Percentiles rank a stretch among this genome's conserved stretches.
These are phyloP conservation scores for Apamea epomidion DNA, from an alignment of 2,888 invertebrate species.

Conservation along the genomic window DNA sequence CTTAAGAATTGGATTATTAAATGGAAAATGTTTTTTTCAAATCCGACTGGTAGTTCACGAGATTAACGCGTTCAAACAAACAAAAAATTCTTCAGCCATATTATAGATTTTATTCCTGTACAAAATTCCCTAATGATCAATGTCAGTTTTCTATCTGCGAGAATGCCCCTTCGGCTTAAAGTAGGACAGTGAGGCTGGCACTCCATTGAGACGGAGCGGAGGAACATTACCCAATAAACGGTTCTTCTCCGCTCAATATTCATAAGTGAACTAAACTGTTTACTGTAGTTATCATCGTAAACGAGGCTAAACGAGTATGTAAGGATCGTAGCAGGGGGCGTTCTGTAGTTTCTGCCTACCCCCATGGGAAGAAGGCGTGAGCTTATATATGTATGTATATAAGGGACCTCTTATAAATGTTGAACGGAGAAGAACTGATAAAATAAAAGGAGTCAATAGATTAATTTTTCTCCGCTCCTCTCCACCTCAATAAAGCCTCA, in stretches of 20 bases:
- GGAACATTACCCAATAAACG: slow-evolving; percentile 6
- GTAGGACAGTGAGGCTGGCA: background rate
- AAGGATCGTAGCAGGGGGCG: too few relatives aligned
- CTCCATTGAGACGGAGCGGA: background rate
- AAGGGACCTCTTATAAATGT: background rate
- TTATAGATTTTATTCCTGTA: background rate
- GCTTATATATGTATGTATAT: background rate
- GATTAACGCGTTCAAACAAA: too few relatives aligned
- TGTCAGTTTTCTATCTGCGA: background rate
- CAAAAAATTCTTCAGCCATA: too few relatives aligned
- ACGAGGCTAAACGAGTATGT: too few relatives aligned
- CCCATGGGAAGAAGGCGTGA: too few relatives aligned
- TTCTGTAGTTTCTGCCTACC: too few relatives aligned
- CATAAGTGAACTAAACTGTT: background rate
- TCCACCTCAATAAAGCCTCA: background rate
- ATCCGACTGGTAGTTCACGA: too few relatives aligned
- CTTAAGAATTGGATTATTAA: too few relatives aligned
- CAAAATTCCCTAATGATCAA: background rate
- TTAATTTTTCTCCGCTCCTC: background rate
- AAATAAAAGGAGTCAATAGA: background rate
- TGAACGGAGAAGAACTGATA: background rate
- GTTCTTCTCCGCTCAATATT: background rate
- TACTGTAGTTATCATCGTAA: background rate
- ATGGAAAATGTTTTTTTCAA: too few relatives aligned
- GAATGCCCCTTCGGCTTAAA: background rate